Evolutionary conservation across 2,797 vertebrate species (phyloP).

Genomic region (Melanotaenia nigrans): DNA sequence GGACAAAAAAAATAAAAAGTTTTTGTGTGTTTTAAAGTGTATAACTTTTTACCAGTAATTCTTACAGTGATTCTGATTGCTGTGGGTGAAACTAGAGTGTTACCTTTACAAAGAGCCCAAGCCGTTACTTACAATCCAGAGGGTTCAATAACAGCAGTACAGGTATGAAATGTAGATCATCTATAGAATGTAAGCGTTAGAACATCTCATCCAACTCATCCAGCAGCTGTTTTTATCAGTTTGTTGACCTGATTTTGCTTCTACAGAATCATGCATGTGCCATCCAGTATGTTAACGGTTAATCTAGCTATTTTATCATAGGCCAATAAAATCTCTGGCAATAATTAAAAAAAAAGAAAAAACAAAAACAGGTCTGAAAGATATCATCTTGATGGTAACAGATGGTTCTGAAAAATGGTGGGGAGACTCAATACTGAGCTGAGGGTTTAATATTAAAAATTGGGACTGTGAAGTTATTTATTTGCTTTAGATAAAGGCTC

Average conservation of each 20-base stretch:
- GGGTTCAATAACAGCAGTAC: too few species aligned
- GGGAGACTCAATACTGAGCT: background rate
- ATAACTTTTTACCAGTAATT: too few species aligned
- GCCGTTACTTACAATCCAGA: too few species aligned
- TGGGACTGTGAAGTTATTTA: background rate
- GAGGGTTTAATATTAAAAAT: background rate
- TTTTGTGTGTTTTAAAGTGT: too few species aligned
- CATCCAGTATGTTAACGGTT: slow-evolving; percentile 38
- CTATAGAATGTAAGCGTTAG: background rate
- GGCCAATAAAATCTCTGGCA: background rate
- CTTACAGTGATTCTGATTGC: too few species aligned
- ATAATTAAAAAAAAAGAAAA: slow-evolving; percentile 2
- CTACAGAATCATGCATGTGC: slow-evolving; percentile 15
- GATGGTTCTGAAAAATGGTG: background rate
- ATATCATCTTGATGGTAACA: too few species aligned
- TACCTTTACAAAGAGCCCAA: too few species aligned
- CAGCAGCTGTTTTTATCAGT: slow-evolving; percentile 24
- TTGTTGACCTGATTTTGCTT: slow-evolving; percentile 41
- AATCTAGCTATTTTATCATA: slow-evolving; percentile 12
- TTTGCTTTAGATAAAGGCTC: background rate
- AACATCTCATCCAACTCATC: background rate
- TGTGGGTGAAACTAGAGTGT: too few species aligned
- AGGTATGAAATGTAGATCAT: slow-evolving; percentile 2
- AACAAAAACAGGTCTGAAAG: too few species aligned
- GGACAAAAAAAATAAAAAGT: too few species aligned